Conservation (phyloP, 1,140 invertebrate species). For the Ceratosolen solmsi region DNA sequence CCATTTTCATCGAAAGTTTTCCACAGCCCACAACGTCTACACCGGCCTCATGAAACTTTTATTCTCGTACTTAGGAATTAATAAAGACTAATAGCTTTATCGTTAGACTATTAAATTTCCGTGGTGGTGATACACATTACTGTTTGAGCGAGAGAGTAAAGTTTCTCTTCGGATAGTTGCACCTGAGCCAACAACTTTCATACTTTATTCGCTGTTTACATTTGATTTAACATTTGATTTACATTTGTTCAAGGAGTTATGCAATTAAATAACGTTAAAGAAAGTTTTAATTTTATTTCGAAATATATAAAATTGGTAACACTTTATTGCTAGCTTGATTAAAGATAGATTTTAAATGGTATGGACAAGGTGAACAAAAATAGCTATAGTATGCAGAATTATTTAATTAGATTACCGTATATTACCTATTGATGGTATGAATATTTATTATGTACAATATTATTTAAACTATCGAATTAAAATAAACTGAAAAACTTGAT, state of each 20-base stretch:
- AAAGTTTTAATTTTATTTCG: neutral
- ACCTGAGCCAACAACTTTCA: neutral
- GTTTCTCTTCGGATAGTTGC: constrained; percentile 19
- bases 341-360: too few relatives aligned
- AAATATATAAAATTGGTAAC: too few relatives aligned
- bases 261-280: neutral
- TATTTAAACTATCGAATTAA: too few relatives aligned
- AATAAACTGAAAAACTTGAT: too few relatives aligned
- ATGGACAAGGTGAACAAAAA: too few relatives aligned
- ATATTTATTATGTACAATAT: too few relatives aligned
- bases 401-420: too few relatives aligned
- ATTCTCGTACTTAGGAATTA: constrained; percentile 64
- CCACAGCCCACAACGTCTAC: neutral
- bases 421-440: too few relatives aligned
- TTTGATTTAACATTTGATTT: neutral
- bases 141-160: constrained; percentile 27
- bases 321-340: too few relatives aligned
- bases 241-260: neutral
- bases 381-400: too few relatives aligned
- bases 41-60: constrained; percentile 56
- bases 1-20: constrained; percentile 2
- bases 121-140: constrained; percentile 18
- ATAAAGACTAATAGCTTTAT: constrained; percentile 67
- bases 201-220: neutral
- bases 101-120: constrained; percentile 61